A percentile compares a stretch with the other conserved stretches of the same genome.
Evolutionary conservation across 2,888 invertebrate genomes (phyloP).

Genomic region (Acanthosepion lycidas): DNA sequence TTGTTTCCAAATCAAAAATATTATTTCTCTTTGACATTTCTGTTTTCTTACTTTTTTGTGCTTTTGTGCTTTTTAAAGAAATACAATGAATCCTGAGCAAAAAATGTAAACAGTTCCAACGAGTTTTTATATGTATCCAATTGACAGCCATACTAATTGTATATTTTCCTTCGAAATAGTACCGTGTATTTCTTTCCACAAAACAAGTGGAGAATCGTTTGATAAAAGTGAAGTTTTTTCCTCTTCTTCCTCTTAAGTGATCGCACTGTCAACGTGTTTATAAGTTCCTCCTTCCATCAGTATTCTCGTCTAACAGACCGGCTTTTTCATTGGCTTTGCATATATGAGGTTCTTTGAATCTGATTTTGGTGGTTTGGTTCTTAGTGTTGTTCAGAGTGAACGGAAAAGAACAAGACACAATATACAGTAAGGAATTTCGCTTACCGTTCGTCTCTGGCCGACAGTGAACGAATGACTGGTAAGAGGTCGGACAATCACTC

Average conservation of each 20-base stretch:
- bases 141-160: not conserved
- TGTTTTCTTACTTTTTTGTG: not conserved
- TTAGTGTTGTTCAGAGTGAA: too few relatives aligned
- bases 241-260: too few relatives aligned
- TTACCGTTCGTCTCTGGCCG: not conserved
- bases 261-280: too few relatives aligned
- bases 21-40: not conserved
- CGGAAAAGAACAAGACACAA: not conserved
- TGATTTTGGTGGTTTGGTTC: not conserved
- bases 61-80: not conserved
- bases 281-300: too few relatives aligned
- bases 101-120: not conserved
- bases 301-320: too few relatives aligned
- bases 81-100: not conserved
- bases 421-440: not conserved
- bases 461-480: constrained; percentile 33
- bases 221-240: too few relatives aligned
- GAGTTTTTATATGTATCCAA: not conserved
- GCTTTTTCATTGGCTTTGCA: not conserved
- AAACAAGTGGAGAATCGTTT: not conserved
- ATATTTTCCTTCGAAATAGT: not conserved
- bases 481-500: not conserved
- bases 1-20: not conserved
- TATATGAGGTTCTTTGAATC: not conserved
- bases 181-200: not conserved